Evolutionary conservation across 2,113 vertebrate species (phyloP).

Genomic region (Brienomyrus brachyistius): DNA sequence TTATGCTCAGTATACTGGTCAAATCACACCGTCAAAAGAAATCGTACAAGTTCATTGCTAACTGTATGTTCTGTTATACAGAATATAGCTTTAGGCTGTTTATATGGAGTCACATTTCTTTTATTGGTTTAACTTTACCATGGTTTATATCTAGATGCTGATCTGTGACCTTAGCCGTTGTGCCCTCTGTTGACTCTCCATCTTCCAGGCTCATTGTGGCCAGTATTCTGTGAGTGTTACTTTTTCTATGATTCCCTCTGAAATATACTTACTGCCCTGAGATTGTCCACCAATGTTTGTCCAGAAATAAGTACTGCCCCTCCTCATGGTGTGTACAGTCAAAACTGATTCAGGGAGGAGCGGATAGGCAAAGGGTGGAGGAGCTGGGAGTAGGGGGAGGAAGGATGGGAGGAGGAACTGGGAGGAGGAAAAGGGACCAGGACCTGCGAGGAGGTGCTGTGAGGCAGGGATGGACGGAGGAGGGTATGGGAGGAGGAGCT

Average conservation of each 20-base stretch:
- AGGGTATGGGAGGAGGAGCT: background rate
- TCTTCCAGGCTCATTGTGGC: background rate
- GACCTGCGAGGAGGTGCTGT: too few relatives aligned
- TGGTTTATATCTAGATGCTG: background rate
- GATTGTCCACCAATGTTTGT: background rate
- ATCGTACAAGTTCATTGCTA: background rate
- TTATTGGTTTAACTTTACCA: background rate
- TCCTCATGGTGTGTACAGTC: background rate
- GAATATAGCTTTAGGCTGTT: background rate
- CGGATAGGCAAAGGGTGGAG: background rate
- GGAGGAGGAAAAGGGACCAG: background rate
- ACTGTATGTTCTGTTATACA: background rate
- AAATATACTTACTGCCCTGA: background rate
- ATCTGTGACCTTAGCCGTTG: background rate
- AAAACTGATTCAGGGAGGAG: background rate
- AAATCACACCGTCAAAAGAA: background rate
- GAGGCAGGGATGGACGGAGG: background rate
- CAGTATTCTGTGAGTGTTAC: background rate
- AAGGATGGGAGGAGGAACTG: background rate
- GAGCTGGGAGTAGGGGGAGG: background rate
- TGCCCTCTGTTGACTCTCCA: background rate
- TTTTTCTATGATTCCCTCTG: background rate
- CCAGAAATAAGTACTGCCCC: background rate
- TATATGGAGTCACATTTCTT: background rate
- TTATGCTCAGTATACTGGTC: background rate